Base-by-base conservation (phyloP, 2,113 vertebrate species). In the Scortum barcoo region DNA sequence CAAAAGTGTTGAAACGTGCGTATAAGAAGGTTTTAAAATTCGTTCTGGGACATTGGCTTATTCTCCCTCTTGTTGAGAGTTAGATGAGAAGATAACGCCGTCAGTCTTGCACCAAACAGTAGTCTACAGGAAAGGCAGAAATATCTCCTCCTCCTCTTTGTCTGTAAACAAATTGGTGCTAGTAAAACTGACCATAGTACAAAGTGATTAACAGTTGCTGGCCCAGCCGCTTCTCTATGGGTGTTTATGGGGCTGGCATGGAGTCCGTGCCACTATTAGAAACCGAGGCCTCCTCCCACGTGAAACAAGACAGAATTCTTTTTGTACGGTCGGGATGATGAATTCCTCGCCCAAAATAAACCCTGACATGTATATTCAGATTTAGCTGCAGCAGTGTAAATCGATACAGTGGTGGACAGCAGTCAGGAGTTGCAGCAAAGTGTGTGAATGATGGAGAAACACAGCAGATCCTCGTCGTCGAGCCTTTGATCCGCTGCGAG, bases 241-340 rank as follows among this genome's bases (percentile, higher is more conserved):
- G 68, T 86, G 76, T 88, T 88, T 74, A 88, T 61, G 68, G 63
- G 38, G 16, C 44, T 58, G 67, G 30, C 57, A 57, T 61, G 36
- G 13, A 7, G 24, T 17, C 44, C 60, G 10, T 1, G 44, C 62
- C 65, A 40, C 44, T 69, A 56, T 54, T 72, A 65, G 67, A 81
- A 68, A 33, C 66, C 2, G 26, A 63, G 20, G 54, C 0, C 38
- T 46, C 61, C 42, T 30, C 65, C 58, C 44, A 60, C 71, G 26
- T 70, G 2, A 76, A 86, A 67, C 54, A 65, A 56, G 60, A 7
- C 28, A 36, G 42, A 26, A 62, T 67, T 56, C 26, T 46, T 76
- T 46, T 40, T 22, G 60, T 61, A 28, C 53, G 28, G 40, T 72
- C 20, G 30, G 71, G 61, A 72, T 36, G 48, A 66, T 20, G 74